Percentiles rank a stretch among this genome's conserved stretches.
phyloP scores from a whole-genome alignment of 64 coral and sea anemone genomes.

The Montipora efflorescens region DNA sequence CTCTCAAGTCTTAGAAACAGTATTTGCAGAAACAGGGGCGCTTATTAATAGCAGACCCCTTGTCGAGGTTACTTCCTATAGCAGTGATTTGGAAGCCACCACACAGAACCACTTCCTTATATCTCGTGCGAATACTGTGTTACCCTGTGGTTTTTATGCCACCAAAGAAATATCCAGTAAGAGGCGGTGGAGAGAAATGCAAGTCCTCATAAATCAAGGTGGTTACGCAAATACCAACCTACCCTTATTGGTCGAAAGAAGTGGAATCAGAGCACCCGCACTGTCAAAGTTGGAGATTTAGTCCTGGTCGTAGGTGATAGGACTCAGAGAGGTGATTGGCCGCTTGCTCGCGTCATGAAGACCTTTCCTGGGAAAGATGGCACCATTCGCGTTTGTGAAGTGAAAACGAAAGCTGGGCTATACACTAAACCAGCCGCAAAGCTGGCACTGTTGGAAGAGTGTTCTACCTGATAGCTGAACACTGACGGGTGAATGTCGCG shows the following conservation, averaged over 20 bases:
- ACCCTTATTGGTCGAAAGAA: neutral
- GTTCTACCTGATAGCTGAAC: no score
- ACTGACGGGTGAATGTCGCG: no score
- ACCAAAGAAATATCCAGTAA: neutral
- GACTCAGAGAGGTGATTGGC: no score
- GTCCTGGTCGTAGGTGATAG: neutral
- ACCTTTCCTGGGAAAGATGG: no score
- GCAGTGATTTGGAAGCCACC: neutral
- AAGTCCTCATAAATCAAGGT: neutral
- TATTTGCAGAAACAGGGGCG: neutral
- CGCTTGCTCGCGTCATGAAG: no score
- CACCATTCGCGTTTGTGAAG: no score
- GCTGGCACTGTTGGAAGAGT: no score
- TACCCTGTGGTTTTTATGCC: neutral
- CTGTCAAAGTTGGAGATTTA: slow-evolving; percentile 20
- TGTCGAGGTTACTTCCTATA: neutral
- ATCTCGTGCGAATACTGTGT: neutral
- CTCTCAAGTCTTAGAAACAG: slow-evolving; percentile 9
- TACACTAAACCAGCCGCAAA: no score
- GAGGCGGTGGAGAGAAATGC: slow-evolving; percentile 30
- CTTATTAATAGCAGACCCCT: slow-evolving; percentile 19
- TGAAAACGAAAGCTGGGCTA: no score
- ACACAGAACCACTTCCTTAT: slow-evolving; percentile 37
- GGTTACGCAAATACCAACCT: neutral
- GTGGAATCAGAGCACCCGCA: neutral